phyloP scores from a whole-genome alignment of 2,888 invertebrate species.

The Caenorhabditis angaria region DNA sequence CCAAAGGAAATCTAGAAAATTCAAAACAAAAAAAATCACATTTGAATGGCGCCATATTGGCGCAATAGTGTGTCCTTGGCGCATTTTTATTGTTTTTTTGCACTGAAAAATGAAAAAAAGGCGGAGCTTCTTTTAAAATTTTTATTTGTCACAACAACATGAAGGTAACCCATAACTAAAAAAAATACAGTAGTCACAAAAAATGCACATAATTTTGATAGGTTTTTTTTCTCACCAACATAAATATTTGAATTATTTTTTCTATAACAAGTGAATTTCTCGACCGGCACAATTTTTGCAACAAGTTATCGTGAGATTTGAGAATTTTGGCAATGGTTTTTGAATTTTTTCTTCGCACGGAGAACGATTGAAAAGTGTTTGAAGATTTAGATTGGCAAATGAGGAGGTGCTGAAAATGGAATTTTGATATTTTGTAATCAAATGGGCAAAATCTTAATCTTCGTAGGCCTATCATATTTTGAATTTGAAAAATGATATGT shows the following conservation, averaged over 20 bases:
- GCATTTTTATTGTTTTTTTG: conserved; percentile 9
- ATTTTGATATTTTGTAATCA: too few relatives aligned
- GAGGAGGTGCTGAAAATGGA: too few relatives aligned
- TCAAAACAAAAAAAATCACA: neutral
- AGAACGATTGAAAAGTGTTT: conserved; percentile 44
- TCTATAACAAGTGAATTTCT: conserved; percentile 48
- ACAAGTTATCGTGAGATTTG: conserved; percentile 60
- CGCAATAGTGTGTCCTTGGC: conserved; percentile 27
- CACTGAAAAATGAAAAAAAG: neutral
- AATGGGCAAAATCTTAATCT: too few relatives aligned
- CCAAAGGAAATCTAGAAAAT: neutral
- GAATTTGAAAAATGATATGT: conserved; percentile 17
- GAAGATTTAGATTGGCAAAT: conserved; percentile 35
- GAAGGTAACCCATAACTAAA: neutral
- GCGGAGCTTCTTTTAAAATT: conserved; percentile 11
- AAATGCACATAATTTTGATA: neutral
- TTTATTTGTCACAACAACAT: neutral
- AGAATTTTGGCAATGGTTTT: conserved; percentile 34
- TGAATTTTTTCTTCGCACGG: conserved; percentile 53
- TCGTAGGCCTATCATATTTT: conserved; percentile 23
- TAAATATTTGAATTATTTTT: neutral
- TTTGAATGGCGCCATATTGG: conserved; percentile 33
- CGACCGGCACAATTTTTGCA: conserved; percentile 58
- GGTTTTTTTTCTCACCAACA: too few relatives aligned
- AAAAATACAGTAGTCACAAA: neutral